These are phyloP conservation scores for Zonotrichia albicollis DNA, from an alignment of 2,797 vertebrate species.

Conservation along the genomic window DNA sequence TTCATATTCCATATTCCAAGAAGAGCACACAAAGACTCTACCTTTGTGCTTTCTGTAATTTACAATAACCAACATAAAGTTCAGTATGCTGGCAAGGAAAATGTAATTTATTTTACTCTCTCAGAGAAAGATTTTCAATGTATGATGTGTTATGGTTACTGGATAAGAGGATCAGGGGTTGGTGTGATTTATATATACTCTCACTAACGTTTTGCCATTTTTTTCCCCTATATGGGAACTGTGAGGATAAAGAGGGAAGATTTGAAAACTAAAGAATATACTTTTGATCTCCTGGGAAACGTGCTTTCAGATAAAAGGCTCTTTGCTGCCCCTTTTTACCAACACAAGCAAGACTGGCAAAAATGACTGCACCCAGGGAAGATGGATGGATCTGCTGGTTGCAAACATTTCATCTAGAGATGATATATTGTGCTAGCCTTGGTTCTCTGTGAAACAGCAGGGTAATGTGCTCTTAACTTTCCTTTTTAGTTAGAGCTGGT, in stretches of 20 bases:
- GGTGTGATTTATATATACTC: constrained; percentile 55
- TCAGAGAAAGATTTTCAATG: not conserved
- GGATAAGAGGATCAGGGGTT: constrained; percentile 58
- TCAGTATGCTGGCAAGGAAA: constrained; percentile 31
- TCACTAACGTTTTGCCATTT: not conserved
- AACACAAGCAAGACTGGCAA: constrained; percentile 13
- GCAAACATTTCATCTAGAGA: not conserved
- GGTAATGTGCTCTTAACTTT: not conserved
- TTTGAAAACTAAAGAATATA: constrained; percentile 53
- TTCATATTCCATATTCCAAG: not conserved
- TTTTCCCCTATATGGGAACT: constrained; percentile 52
- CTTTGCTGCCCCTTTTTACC: constrained; percentile 30
- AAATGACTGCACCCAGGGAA: not conserved
- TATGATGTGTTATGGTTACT: constrained; percentile 61
- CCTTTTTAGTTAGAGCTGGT: constrained; percentile 10
- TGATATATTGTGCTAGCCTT: not conserved
- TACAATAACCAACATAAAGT: constrained; percentile 23
- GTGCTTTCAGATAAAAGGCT: constrained; percentile 31
- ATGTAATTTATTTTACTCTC: constrained; percentile 36
- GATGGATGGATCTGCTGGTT: not conserved
- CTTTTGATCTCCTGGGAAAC: constrained; percentile 49
- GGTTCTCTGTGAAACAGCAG: not conserved
- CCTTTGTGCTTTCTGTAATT: constrained; percentile 16
- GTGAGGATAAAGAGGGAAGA: constrained; percentile 50
- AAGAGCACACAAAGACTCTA: not conserved